Base-by-base conservation (phyloP, 53 echinoderm and acorn worm genomes). In the Paelopatides confundens region DNA sequence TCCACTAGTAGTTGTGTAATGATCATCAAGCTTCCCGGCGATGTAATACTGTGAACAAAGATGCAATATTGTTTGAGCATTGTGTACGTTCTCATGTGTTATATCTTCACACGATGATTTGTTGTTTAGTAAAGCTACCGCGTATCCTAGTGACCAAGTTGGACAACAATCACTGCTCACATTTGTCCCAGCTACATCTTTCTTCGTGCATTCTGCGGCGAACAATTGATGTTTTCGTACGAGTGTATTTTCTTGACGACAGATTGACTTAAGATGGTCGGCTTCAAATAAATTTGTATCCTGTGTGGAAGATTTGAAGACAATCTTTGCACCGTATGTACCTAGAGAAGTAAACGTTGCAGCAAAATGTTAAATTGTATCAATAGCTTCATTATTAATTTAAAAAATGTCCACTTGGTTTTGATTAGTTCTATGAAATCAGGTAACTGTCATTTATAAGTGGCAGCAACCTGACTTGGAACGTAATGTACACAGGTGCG, bases 61-160 rank as follows among this genome's bases (percentile, higher is more conserved):
- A 3, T 66, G 27, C 27, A 95, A 50, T 21, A 95, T 31, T 2
- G 11, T 29, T 35, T 27, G 62, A 23, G 71, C 85, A 21, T 21
- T 35, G 21, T 71, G 62, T 4, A 90, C 93, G 50, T 95, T 90
- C 9, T 17, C 24, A 0, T 93, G 62, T 26, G 77, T 66, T 6
- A 95, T 88, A 35, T 88, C 86, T 18, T 39, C 40, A 34, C 95
- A 95, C 0, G 93, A 85, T 21, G 88, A 34, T 50, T 93, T 93
- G 62, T 91, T 93, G 26, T 66, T 77, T 39, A 95, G 28, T n/a
- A 86, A 32, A 32, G 93, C 93, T 2, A 88, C 54, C 28, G 85
- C 71, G 47, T 90, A 62, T 4, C 95, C 93, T 29, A 95, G 38
- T 7, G 95, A 88, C 92, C 86, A 91, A 53, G 86, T 86, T 15